Percentiles rank a stretch among this genome's conserved stretches.
phyloP scores from a whole-genome alignment of 2,888 invertebrate genomes.

The Melieria picta region DNA sequence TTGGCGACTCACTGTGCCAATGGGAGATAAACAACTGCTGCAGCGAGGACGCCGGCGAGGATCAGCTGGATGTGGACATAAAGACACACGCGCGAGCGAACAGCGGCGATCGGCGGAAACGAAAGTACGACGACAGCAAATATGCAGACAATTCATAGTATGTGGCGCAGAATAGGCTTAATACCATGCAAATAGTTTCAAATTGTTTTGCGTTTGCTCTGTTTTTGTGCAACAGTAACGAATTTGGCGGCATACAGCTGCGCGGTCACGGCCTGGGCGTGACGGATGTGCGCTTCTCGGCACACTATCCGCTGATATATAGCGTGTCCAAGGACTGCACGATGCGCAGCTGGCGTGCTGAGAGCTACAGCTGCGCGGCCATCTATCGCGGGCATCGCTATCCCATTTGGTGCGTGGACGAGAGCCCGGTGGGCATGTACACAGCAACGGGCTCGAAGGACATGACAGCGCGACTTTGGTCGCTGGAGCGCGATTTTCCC shows the following conservation, averaged over 20 bases:
- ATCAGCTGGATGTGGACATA: slow-evolving; percentile 42
- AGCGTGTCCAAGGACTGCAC: slow-evolving; percentile 79
- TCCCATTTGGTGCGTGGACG: slow-evolving; percentile 89
- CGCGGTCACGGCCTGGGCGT: slow-evolving; percentile 81
- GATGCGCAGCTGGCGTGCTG: slow-evolving; percentile 79
- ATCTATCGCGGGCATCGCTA: slow-evolving; percentile 81
- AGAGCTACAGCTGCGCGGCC: slow-evolving; percentile 74
- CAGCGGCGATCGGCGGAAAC: slow-evolving; percentile 39
- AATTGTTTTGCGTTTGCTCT: slow-evolving; percentile 15
- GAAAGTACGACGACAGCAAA: slow-evolving; percentile 47
- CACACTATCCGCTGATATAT: slow-evolving; percentile 73
- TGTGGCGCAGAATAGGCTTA: slow-evolving; percentile 33
- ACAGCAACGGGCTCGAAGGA: slow-evolving; percentile 90
- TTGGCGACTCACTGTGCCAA: slow-evolving; percentile 51
- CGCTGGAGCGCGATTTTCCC: slow-evolving; percentile 79
- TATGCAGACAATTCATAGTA: slow-evolving; percentile 61
- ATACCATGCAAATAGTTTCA: background rate
- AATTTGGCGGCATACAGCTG: slow-evolving; percentile 70
- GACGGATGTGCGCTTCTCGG: slow-evolving; percentile 70
- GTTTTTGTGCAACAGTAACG: slow-evolving; percentile 46
- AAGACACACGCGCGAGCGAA: slow-evolving; percentile 28
- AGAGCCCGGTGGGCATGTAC: slow-evolving; percentile 78
- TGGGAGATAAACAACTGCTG: slow-evolving; percentile 60
- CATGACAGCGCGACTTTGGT: slow-evolving; percentile 88
- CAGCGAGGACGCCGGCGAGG: slow-evolving; percentile 50